These are phyloP conservation scores for Geodia barretti DNA, from an alignment of 37 sponge, comb jelly and placozoan species.

Conservation along the genomic window DNA sequence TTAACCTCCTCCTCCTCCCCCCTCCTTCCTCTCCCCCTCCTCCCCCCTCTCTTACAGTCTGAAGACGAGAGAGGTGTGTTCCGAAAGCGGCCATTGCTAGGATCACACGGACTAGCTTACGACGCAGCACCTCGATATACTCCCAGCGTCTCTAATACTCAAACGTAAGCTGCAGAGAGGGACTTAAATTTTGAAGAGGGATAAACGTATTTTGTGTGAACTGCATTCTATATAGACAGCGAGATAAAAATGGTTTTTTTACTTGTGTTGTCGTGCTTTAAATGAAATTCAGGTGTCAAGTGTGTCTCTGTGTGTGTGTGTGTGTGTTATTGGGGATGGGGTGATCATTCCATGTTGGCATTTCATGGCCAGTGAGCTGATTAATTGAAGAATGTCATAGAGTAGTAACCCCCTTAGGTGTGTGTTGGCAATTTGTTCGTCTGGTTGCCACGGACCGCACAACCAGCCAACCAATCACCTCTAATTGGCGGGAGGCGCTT, in stretches of 20 bases:
- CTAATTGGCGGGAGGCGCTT: no score
- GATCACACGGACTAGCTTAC: constrained; percentile 21
- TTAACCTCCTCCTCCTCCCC: no score
- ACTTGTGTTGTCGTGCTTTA: not conserved
- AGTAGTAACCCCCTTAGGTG: not conserved
- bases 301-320: constrained; percentile 21
- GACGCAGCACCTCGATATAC: constrained; percentile 29
- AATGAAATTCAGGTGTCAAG: not conserved
- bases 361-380: not conserved
- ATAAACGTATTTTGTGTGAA: no score
- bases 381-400: not conserved
- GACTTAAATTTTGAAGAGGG: not conserved
- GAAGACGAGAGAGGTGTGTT: constrained; percentile 20
- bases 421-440: not conserved
- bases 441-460: not conserved
- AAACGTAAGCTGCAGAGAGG: not conserved
- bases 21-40: no score
- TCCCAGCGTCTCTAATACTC: constrained; percentile 1
- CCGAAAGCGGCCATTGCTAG: not conserved
- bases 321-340: constrained; percentile 25
- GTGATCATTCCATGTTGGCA: not conserved
- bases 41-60: constrained; percentile 2
- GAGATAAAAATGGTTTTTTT: not conserved
- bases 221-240: not conserved
- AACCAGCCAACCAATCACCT: not conserved